Conservation (phyloP, 2,888 invertebrate genomes). For the Danaus chrysippus region DNA sequence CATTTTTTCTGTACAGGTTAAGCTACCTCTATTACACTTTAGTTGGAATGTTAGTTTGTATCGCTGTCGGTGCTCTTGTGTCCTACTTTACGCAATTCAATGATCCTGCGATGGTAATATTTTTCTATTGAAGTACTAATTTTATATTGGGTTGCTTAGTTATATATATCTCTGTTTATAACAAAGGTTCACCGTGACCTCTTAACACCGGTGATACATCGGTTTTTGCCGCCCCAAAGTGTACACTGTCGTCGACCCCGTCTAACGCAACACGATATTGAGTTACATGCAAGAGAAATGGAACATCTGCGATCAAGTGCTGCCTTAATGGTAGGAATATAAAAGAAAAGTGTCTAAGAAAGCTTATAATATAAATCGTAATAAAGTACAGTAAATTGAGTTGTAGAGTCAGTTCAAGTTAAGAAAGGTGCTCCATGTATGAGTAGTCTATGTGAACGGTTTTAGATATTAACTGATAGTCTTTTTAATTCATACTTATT, state of each 20-base stretch:
- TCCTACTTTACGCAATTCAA: slow-evolving; percentile 83
- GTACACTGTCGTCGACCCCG: slow-evolving; percentile 59
- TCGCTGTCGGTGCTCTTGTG: slow-evolving; percentile 82
- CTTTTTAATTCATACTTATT: no score
- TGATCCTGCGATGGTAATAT: slow-evolving; percentile 74
- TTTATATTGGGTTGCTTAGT: neutral
- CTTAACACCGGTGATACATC: slow-evolving; percentile 81
- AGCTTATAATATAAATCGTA: no score
- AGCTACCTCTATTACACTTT: slow-evolving; percentile 89
- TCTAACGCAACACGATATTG: slow-evolving; percentile 59
- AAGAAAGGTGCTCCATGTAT: no score
- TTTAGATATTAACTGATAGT: no score
- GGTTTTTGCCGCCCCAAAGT: slow-evolving; percentile 69
- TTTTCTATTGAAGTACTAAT: slow-evolving; percentile 6
- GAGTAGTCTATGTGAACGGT: no score
- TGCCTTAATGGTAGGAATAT: slow-evolving; percentile 38
- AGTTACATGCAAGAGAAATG: slow-evolving; percentile 55
- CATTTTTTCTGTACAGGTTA: slow-evolving; percentile 83
- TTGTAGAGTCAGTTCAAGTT: no score
- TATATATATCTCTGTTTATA: no score
- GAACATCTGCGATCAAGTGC: slow-evolving; percentile 43
- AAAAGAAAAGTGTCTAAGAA: no score
- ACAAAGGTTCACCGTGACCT: slow-evolving; percentile 78
- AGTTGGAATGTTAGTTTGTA: slow-evolving; percentile 83
- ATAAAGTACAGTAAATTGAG: no score